Percentiles rank a stretch among this genome's conserved stretches.
These are phyloP conservation scores for Acrocephalus scirpaceus DNA, from an alignment of 2,797 vertebrate genomes.

Conservation along the genomic window DNA sequence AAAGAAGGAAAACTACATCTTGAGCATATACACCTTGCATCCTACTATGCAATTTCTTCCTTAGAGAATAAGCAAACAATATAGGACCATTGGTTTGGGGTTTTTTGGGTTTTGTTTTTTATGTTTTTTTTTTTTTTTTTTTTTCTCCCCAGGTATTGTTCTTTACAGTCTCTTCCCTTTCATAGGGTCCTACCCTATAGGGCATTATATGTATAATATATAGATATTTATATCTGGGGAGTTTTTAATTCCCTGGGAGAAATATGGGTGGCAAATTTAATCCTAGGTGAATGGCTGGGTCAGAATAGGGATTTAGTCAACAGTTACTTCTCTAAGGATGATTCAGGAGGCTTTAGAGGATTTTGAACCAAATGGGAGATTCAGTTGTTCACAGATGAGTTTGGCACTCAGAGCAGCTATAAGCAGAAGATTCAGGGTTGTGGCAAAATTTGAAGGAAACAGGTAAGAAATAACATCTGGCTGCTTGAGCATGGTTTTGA, in stretches of 20 bases:
- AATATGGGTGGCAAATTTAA: background rate
- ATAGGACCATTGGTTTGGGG: accelerated
- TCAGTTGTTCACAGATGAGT: background rate
- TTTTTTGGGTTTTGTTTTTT: accelerated
- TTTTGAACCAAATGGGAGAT: background rate
- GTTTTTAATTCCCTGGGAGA: background rate
- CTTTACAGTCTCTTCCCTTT: background rate
- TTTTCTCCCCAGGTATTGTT: background rate
- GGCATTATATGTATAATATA: no score
- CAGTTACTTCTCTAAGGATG: background rate
- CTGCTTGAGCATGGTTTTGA: background rate
- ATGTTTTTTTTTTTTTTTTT: background rate
- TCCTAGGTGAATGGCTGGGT: background rate
- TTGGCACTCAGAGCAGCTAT: background rate
- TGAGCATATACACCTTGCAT: background rate
- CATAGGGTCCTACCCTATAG: background rate
- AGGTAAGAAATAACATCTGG: background rate
- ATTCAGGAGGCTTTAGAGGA: background rate
- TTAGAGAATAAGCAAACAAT: background rate
- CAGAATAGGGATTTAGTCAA: background rate
- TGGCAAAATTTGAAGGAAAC: background rate
- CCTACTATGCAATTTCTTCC: background rate
- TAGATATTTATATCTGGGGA: background rate
- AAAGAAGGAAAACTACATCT: background rate
- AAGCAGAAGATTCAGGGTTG: background rate